Conservation (phyloP, 2,888 invertebrate genomes). For the Pandemis corylana region DNA sequence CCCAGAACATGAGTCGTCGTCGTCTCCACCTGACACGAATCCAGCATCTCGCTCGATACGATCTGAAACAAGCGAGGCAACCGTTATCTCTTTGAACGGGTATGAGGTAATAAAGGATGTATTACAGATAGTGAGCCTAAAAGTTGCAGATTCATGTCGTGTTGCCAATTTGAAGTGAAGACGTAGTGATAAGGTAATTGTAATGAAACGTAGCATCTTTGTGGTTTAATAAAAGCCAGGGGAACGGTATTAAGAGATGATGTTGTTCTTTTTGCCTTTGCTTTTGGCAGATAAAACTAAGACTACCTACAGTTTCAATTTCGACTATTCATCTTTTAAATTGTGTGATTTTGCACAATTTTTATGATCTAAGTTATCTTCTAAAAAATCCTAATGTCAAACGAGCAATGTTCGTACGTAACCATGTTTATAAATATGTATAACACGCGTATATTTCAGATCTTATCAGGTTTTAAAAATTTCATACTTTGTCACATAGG, state of each 20-base stretch:
- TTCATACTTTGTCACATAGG: too few relatives aligned
- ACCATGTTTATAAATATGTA: too few relatives aligned
- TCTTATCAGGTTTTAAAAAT: too few relatives aligned
- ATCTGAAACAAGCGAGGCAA: constrained; percentile 78
- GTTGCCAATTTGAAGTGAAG: not conserved
- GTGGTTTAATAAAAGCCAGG: not conserved
- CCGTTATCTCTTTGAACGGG: constrained; percentile 18
- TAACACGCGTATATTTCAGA: too few relatives aligned
- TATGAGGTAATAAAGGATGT: not conserved
- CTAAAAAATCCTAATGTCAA: too few relatives aligned
- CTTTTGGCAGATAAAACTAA: too few relatives aligned
- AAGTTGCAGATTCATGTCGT: not conserved
- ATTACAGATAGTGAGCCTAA: not conserved
- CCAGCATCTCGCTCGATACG: constrained; percentile 88
- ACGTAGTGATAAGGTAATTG: not conserved
- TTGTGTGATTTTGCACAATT: too few relatives aligned
- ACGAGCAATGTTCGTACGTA: too few relatives aligned
- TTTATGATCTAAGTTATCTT: too few relatives aligned
- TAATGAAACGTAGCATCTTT: not conserved
- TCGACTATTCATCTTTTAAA: too few relatives aligned
- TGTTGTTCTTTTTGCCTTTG: not conserved
- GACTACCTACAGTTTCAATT: too few relatives aligned
- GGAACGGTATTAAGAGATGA: not conserved
- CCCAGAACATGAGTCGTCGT: constrained; percentile 85
- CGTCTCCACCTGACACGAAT: constrained; percentile 90